A percentile compares a stretch with the other conserved stretches of the same genome.
Evolutionary conservation across 2,113 vertebrate genomes (phyloP).

Genomic region (Cryptotis parvus): DNA sequence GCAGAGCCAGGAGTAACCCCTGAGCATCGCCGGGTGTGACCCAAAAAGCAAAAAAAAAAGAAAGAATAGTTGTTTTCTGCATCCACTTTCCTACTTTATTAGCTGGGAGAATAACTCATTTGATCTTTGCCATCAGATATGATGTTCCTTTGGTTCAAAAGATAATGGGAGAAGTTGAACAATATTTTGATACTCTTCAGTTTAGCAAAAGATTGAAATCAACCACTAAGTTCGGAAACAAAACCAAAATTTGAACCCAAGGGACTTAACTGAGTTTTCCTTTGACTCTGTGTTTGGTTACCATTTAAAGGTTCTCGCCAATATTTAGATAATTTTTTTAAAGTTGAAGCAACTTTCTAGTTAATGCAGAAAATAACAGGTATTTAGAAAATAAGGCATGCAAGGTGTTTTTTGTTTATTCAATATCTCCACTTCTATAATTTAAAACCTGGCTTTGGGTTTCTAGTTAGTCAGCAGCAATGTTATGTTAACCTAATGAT

Average conservation of each 20-base stretch:
- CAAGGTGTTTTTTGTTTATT: constrained; percentile 14
- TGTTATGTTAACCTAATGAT: not conserved
- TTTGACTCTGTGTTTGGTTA: constrained; percentile 34
- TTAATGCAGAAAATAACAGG: constrained; percentile 44
- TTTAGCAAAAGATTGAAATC: not conserved
- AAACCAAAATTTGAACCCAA: not conserved
- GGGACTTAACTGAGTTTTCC: constrained; percentile 11
- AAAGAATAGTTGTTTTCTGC: constrained; percentile 31
- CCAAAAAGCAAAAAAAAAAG: too few species aligned
- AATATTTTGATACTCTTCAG: constrained; percentile 5
- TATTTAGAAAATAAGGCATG: constrained; percentile 16
- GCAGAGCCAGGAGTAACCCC: too few species aligned
- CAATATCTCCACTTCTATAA: not conserved
- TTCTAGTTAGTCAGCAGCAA: not conserved
- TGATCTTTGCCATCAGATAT: not conserved
- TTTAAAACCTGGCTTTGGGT: constrained; percentile 2
- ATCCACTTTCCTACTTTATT: constrained; percentile 13
- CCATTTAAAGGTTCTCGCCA: not conserved
- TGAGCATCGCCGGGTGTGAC: too few species aligned
- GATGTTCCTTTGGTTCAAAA: constrained; percentile 21
- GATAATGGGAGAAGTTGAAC: constrained; percentile 35
- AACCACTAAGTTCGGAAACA: constrained; percentile 5
- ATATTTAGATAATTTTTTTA: constrained; percentile 21
- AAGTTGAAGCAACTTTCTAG: constrained; percentile 12
- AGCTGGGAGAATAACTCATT: constrained; percentile 18